Evolutionary conservation across 2,888 invertebrate genomes (phyloP), one percentile per base, ranked within the genome.

Genomic region (Campoplex nolae): DNA sequence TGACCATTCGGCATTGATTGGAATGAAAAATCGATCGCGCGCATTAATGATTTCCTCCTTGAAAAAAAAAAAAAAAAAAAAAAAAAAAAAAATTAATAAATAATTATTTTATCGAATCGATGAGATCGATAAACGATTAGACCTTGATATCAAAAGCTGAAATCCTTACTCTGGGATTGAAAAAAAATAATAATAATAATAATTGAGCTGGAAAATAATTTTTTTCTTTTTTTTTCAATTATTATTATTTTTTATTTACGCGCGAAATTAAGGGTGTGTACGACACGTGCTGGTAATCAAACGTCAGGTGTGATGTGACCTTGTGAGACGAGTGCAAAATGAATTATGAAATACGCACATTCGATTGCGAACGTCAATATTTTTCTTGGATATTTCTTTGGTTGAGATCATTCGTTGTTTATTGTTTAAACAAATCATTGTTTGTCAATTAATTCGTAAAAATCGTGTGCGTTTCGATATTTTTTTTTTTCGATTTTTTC

Each of bases 221-320:
- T 23, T 23, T 23, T 23, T 23, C 0, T 23, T 23, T 23, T 23
- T 23, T 23, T 23, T 23, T 23, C 23, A 23, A 23, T 23, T 23
- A 23, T 23, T 13, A 28, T 28, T 58, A 13, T 58, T 23, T 23
- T 56, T 28, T 56, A 58, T 58, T 58, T 58, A 58, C 13, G 13
- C 28, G 28, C 28, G 1, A 62, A 32, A 62, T 62, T 62, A 16
- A 32, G 32, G 32, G 62, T n/a, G 62, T 62, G 28, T 16, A 62
- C 16, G 32, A 18, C 32, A 62, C 32, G 62, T 62, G 32, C 32
- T 32, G 62, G 16, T 62, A 62, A 62, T 32, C 32, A 32, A 32
- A 62, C 62, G 62, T 62, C 62, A 62, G 32, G 62, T 32, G 62
- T 6, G 62, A 16, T 32, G 9, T 62, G 62, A 62, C 62, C 62